These are phyloP conservation scores for Ochotona curzoniae DNA, from an alignment of 2,113 vertebrate genomes.

Conservation along the genomic window DNA sequence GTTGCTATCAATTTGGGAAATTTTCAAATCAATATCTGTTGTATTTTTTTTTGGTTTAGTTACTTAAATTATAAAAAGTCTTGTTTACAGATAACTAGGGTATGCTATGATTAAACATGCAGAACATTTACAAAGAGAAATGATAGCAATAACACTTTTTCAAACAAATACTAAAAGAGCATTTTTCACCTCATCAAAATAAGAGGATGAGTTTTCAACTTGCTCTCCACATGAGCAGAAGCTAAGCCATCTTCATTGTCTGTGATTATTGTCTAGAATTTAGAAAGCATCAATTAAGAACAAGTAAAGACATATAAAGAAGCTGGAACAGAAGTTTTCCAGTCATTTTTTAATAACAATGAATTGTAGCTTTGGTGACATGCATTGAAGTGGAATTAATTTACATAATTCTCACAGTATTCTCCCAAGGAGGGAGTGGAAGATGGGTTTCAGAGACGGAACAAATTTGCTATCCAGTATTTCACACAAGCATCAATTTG, in stretches of 20 bases:
- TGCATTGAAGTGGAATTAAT: constrained; percentile 46
- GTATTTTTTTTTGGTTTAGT: constrained; percentile 31
- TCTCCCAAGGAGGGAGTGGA: not conserved
- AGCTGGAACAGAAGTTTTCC: constrained; percentile 11
- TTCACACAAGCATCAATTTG: constrained; percentile 31
- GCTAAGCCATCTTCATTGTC: not conserved
- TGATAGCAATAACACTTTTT: not conserved
- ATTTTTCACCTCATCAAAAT: not conserved
- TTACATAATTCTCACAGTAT: not conserved
- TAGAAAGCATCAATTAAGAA: not conserved
- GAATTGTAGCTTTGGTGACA: constrained; percentile 24
- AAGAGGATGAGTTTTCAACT: not conserved
- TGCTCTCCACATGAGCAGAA: not conserved
- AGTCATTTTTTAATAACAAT: constrained; percentile 53
- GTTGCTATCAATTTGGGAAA: constrained; percentile 27
- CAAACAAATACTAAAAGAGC: not conserved
- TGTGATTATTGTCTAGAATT: not conserved
- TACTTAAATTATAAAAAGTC: constrained; percentile 39
- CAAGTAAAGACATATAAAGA: constrained; percentile 38
- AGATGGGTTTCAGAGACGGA: rapidly evolving
- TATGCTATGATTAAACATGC: constrained; percentile 31
- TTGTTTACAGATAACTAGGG: constrained; percentile 16
- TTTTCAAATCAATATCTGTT: constrained; percentile 2
- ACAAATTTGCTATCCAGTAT: not conserved
- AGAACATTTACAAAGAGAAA: constrained; percentile 29